These are phyloP conservation scores for Syrrhaptes paradoxus DNA, from an alignment of 2,113 vertebrate genomes.

Conservation along the genomic window DNA sequence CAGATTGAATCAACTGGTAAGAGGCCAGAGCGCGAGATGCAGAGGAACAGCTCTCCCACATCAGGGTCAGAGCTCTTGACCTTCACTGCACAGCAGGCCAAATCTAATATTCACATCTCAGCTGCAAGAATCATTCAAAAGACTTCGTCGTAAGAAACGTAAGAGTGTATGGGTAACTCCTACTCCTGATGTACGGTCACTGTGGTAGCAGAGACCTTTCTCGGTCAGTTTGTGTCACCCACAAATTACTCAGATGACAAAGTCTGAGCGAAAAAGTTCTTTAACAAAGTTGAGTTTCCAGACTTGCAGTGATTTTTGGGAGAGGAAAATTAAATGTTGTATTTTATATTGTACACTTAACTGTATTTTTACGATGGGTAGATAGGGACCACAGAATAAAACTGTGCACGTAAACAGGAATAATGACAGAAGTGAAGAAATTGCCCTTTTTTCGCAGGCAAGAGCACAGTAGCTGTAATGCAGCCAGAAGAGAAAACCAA, in stretches of 20 bases:
- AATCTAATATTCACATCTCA: neutral
- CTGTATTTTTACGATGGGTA: neutral
- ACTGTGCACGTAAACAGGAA: neutral
- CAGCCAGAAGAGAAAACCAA: neutral
- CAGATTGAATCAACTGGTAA: neutral
- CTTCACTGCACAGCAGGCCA: neutral
- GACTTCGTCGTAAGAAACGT: neutral
- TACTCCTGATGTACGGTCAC: neutral
- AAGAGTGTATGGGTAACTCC: neutral
- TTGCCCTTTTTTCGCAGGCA: neutral
- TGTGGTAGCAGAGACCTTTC: neutral
- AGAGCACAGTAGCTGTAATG: neutral
- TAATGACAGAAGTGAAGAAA: neutral
- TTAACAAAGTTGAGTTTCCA: neutral
- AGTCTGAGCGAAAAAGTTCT: neutral
- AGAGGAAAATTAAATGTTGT: neutral
- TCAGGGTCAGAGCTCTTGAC: constrained; percentile 7
- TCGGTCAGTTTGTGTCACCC: neutral
- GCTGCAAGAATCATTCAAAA: neutral
- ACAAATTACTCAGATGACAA: neutral
- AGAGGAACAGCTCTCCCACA: neutral
- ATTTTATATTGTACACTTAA: neutral
- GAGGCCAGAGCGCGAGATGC: constrained; percentile 3
- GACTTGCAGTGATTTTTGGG: neutral
- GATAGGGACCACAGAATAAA: neutral